Percentiles rank a stretch among this genome's conserved stretches.
These are phyloP conservation scores for Scelioninae gen. 2 DNA, from an alignment of 2,888 invertebrate genomes.

Conservation along the genomic window DNA sequence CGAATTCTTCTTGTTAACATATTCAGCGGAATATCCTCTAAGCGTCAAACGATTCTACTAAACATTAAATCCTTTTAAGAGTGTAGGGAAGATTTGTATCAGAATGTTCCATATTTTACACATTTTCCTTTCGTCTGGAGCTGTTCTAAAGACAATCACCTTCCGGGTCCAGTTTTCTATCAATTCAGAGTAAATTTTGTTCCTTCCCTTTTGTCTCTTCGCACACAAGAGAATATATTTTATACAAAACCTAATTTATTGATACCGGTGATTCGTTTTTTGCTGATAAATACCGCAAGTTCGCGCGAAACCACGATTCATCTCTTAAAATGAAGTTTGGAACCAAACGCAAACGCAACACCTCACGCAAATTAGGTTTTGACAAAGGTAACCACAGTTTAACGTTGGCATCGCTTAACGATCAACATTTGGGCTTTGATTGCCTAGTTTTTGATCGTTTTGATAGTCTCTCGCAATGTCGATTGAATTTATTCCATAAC, in stretches of 20 bases:
- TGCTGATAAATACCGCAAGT: slow-evolving; percentile 25
- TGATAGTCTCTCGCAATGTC: slow-evolving; percentile 17
- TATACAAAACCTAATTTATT: slow-evolving; percentile 37
- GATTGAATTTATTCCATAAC: slow-evolving; percentile 6
- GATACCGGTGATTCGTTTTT: slow-evolving; percentile 12
- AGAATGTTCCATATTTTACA: no score
- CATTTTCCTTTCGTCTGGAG: no score
- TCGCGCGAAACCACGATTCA: background rate
- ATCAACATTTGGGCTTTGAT: slow-evolving; percentile 44
- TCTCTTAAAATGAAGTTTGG: background rate
- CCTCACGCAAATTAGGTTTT: slow-evolving; percentile 25
- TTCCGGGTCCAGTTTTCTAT: no score
- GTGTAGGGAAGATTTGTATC: no score
- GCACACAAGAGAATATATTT: slow-evolving; percentile 23
- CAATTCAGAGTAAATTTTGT: no score
- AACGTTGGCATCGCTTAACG: slow-evolving; percentile 10
- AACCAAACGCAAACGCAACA: slow-evolving; percentile 17
- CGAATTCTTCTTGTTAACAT: no score
- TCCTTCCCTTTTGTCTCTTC: no score
- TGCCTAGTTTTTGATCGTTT: slow-evolving; percentile 39
- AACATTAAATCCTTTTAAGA: no score
- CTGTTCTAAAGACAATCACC: no score
- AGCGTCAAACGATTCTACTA: no score
- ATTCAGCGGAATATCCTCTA: no score
- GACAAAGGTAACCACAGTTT: slow-evolving; percentile 18